Evolutionary conservation across 2,113 vertebrate genomes (phyloP).

Genomic region (Notarius lentiginosus): DNA sequence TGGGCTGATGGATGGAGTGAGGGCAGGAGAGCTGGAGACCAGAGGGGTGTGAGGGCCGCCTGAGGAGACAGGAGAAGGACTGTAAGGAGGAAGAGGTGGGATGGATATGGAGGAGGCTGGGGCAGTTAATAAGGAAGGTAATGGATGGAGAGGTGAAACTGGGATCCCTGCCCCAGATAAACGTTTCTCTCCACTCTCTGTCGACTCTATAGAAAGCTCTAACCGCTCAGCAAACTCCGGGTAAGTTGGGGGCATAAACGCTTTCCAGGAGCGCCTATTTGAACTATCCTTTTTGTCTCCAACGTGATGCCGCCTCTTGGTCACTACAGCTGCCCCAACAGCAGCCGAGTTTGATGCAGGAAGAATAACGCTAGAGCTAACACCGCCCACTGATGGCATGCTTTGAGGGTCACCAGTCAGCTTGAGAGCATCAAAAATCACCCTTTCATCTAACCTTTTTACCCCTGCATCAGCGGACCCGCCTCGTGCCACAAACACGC

Average conservation of each 20-base stretch:
- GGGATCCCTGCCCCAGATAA: constrained; percentile 74
- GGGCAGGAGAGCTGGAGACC: constrained; percentile 62
- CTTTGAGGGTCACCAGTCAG: constrained; percentile 87
- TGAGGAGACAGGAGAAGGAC: constrained; percentile 65
- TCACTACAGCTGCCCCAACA: constrained; percentile 73
- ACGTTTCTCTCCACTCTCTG: constrained; percentile 78
- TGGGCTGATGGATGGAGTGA: constrained; percentile 62
- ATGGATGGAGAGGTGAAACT: constrained; percentile 62
- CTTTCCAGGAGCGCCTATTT: constrained; percentile 95
- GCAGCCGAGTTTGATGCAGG: constrained; percentile 65
- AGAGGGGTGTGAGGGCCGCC: constrained; percentile 64
- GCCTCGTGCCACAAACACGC: constrained; percentile 78
- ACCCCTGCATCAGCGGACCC: constrained; percentile 64
- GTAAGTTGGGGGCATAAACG: constrained; percentile 93
- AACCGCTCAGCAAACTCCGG: constrained; percentile 92
- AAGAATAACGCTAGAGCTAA: constrained; percentile 62
- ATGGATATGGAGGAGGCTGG: constrained; percentile 64
- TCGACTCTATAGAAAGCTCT: constrained; percentile 74
- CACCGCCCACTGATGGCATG: constrained; percentile 65
- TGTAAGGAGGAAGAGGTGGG: constrained; percentile 64
- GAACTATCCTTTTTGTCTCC: constrained; percentile 86
- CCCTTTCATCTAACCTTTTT: constrained; percentile 89
- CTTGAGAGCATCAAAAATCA: constrained; percentile 97
- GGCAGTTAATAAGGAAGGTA: constrained; percentile 57
- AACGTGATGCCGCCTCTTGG: constrained; percentile 83